These are phyloP conservation scores for Penaeus chinensis DNA, from an alignment of 1,140 invertebrate genomes.

Conservation along the genomic window DNA sequence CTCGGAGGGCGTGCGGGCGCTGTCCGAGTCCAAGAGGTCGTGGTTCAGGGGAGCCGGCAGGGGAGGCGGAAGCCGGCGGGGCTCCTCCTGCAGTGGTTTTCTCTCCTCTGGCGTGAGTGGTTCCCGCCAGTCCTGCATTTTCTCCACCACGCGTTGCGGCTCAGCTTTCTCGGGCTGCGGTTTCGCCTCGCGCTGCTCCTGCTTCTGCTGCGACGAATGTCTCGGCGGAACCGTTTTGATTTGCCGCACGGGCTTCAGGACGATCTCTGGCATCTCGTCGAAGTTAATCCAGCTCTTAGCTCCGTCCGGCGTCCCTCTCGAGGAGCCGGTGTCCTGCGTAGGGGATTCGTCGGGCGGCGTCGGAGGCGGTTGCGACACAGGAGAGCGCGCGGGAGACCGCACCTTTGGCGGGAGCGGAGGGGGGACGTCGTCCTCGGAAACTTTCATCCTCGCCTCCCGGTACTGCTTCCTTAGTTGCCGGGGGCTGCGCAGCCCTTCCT, in stretches of 20 bases:
- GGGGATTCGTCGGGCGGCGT: not conserved
- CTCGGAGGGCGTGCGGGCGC: conserved; percentile 31
- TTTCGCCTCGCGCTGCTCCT: not conserved
- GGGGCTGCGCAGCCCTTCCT: conserved; percentile 72
- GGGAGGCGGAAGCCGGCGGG: conserved; percentile 36
- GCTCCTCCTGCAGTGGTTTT: not conserved
- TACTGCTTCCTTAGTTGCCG: conserved; percentile 66
- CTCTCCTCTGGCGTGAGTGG: too few species aligned
- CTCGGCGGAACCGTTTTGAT: conserved; percentile 61
- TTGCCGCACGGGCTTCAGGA: conserved; percentile 62
- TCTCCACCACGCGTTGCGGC: not conserved
- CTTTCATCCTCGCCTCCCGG: conserved; percentile 61
- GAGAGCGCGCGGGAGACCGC: conserved; percentile 60
- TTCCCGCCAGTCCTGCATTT: too few species aligned
- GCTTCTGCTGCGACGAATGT: conserved; percentile 31
- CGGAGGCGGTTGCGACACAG: not conserved
- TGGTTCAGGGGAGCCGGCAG: conserved; percentile 31
- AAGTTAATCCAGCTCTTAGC: conserved; percentile 82
- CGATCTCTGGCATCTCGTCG: conserved; percentile 81
- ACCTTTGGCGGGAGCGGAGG: conserved; percentile 53
- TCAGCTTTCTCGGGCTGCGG: not conserved
- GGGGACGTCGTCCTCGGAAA: conserved; percentile 51
- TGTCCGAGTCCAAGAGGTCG: conserved; percentile 36
- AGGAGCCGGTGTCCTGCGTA: not conserved
- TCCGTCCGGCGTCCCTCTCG: conserved; percentile 63